Conservation (phyloP, 2,888 invertebrate genomes). For the Leucophenga maculata region DNA sequence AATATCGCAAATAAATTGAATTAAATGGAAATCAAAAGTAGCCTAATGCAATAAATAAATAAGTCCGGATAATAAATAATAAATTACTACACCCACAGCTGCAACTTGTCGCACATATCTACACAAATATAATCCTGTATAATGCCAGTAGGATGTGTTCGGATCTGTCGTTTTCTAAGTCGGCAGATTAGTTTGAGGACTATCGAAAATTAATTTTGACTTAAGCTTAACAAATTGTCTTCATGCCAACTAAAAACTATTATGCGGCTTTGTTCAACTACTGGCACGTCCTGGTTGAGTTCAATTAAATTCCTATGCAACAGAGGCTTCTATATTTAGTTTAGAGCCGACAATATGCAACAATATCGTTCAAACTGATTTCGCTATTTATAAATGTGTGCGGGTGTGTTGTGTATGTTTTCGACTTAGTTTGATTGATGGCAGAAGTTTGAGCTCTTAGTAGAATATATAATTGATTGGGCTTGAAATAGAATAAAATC, state of each 20-base stretch:
- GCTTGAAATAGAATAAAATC: no score
- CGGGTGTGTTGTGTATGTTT: no score
- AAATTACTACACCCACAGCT: background rate
- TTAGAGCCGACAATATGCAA: no score
- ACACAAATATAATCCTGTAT: background rate
- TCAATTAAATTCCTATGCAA: background rate
- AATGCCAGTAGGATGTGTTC: background rate
- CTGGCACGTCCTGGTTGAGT: background rate
- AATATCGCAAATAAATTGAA: slow-evolving; percentile 56
- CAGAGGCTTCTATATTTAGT: no score
- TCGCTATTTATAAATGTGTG: no score
- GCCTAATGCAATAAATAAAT: slow-evolving; percentile 60
- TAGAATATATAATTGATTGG: no score
- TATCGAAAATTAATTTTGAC: slow-evolving; percentile 35
- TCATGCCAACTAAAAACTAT: slow-evolving; percentile 12
- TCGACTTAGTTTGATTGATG: no score
- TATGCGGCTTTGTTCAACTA: background rate
- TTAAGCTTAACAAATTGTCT: slow-evolving; percentile 36
- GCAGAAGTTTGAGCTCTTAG: no score
- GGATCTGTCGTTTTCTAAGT: background rate
- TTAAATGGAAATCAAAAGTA: slow-evolving; percentile 59
- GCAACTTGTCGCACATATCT: background rate
- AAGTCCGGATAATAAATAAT: slow-evolving; percentile 41
- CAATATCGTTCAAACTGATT: no score
- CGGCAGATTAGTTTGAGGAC: background rate